Evolutionary conservation across 2,797 vertebrate species (phyloP).

Genomic region (Oophaga sylvatica): DNA sequence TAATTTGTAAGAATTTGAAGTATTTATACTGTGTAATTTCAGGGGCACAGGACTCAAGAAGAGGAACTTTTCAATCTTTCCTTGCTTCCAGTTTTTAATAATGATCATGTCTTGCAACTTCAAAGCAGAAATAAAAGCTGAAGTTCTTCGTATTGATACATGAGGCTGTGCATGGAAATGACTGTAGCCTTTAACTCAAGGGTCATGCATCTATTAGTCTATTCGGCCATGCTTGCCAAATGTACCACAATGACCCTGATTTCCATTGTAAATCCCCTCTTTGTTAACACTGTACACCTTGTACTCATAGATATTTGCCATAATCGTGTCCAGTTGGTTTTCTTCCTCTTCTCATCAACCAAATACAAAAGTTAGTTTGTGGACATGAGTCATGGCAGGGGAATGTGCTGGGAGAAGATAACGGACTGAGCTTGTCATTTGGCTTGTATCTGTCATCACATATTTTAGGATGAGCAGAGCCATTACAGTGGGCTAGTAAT

Average conservation of each 20-base stretch:
- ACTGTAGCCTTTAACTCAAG: background rate
- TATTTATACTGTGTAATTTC: too few species aligned
- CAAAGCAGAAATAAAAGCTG: too few species aligned
- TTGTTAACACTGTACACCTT: background rate
- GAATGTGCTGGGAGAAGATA: slow-evolving; percentile 27
- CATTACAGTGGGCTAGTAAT: background rate
- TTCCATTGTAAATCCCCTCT: background rate
- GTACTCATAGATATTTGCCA: background rate
- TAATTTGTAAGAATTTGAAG: too few species aligned
- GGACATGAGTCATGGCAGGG: slow-evolving; percentile 28
- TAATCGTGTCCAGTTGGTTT: background rate
- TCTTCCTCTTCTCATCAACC: background rate
- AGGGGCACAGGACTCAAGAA: too few species aligned
- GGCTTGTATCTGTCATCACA: background rate
- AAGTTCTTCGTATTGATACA: too few species aligned
- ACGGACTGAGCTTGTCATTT: background rate
- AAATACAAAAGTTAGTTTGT: background rate
- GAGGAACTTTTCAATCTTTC: too few species aligned
- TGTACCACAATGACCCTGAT: background rate
- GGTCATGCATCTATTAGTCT: background rate
- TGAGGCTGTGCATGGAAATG: too few species aligned
- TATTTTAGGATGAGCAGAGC: background rate
- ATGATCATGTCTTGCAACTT: too few species aligned
- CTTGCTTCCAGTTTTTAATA: too few species aligned
- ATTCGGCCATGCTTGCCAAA: background rate